A percentile compares a stretch with the other conserved stretches of the same genome.
Conservation (phyloP, 1,140 invertebrate species). For the Neodiprion fabricii region DNA sequence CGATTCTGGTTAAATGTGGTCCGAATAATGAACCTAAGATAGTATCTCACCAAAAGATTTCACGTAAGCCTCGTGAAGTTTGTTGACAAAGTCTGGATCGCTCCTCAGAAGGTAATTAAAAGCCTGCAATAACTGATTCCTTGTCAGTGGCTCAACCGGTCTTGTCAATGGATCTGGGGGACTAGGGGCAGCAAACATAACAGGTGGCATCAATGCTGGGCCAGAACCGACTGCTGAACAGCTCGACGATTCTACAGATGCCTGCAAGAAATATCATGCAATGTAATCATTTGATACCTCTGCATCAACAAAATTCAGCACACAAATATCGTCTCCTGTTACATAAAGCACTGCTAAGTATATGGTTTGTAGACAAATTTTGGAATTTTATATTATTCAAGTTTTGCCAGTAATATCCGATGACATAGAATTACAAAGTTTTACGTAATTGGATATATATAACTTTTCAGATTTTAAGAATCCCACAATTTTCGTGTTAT, state of each 20-base stretch:
- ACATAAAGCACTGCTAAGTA: too few relatives aligned
- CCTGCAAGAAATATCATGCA: conserved; percentile 27
- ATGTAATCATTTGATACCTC: conserved; percentile 2
- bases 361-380: too few relatives aligned
- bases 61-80: conserved; percentile 88
- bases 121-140: conserved; percentile 86
- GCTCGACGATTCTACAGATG: conserved; percentile 43
- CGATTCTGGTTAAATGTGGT: conserved; percentile 20
- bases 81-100: conserved; percentile 85
- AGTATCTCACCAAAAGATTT: conserved; percentile 81
- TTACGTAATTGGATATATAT: too few relatives aligned
- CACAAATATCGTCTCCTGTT: too few relatives aligned
- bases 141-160: conserved; percentile 77
- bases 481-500: conserved; percentile 25
- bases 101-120: conserved; percentile 86
- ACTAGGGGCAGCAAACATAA: conserved; percentile 76
- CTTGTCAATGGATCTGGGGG: conserved; percentile 49
- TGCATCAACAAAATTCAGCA: background rate
- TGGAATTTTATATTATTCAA: too few relatives aligned
- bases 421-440: conserved; percentile 9
- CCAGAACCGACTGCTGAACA: conserved; percentile 55
- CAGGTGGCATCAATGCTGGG: conserved; percentile 80
- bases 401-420: conserved; percentile 15
- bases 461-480: too few relatives aligned
- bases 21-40: conserved; percentile 51